Conservation (phyloP, 2,113 vertebrate species). For the Laterallus jamaicensis region DNA sequence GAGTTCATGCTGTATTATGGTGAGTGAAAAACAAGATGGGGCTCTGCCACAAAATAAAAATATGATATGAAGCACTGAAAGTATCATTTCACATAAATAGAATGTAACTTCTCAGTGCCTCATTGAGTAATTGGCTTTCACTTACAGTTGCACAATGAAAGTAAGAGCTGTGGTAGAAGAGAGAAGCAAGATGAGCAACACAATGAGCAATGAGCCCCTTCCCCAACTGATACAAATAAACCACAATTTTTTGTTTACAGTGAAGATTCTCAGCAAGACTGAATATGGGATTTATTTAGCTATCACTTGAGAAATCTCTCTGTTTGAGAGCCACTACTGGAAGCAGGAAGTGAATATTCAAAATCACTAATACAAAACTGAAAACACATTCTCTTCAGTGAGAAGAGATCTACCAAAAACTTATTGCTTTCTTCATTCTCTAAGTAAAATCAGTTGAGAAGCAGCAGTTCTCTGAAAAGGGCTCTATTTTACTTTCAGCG, state of each 20-base stretch:
- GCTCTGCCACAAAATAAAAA: conserved; percentile 8
- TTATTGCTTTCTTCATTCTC: background rate
- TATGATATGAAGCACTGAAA: background rate
- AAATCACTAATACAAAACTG: conserved; percentile 53
- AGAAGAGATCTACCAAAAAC: conserved; percentile 34
- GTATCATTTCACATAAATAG: background rate
- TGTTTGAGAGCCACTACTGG: conserved; percentile 46
- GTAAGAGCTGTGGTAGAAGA: background rate
- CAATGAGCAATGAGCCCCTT: background rate
- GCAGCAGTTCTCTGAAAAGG: conserved; percentile 3
- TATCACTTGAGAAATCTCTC: conserved; percentile 62
- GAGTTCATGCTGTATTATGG: background rate
- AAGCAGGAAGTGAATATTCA: conserved; percentile 60
- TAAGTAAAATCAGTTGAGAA: conserved; percentile 9
- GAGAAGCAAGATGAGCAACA: background rate
- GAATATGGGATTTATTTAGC: conserved; percentile 40
- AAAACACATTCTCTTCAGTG: conserved; percentile 53
- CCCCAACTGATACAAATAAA: conserved; percentile 19
- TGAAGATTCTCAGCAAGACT: conserved; percentile 1
- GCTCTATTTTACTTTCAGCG: conserved; percentile 23
- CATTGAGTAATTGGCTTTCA: conserved; percentile 12
- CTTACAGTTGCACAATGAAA: conserved; percentile 1
- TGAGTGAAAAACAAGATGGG: conserved; percentile 12
- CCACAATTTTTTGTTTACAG: conserved; percentile 30
- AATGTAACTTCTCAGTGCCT: background rate